phyloP scores from a whole-genome alignment of 2,888 invertebrate genomes.

The Hyalella azteca region DNA sequence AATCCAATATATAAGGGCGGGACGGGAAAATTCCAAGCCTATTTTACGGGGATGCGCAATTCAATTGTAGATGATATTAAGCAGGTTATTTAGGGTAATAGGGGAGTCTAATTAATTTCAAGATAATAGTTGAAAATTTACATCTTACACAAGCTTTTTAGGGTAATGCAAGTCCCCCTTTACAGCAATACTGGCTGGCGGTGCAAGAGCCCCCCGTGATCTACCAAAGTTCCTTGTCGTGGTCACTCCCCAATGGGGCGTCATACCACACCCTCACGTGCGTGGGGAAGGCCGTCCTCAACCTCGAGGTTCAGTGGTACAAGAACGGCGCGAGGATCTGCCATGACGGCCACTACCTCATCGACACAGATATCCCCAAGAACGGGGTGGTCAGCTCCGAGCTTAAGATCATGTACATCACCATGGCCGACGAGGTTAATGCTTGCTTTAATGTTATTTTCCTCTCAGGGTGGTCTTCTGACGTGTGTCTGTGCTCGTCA shows the following conservation, averaged over 20 bases:
- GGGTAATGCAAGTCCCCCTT: too few species aligned
- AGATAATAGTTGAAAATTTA: too few species aligned
- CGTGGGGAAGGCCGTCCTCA: neutral
- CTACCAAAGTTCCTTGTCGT: neutral
- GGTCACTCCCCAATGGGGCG: neutral
- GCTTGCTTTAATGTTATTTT: too few species aligned
- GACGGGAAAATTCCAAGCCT: too few species aligned
- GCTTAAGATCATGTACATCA: neutral
- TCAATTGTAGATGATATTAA: too few species aligned
- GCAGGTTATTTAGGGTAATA: too few species aligned
- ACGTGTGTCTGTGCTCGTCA: too few species aligned
- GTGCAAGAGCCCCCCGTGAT: neutral
- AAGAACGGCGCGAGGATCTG: neutral
- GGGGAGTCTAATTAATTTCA: too few species aligned
- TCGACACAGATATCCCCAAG: neutral
- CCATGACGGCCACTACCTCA: neutral
- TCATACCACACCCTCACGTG: neutral
- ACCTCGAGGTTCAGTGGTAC: constrained; percentile 2
- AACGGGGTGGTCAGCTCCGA: neutral
- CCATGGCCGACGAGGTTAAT: neutral
- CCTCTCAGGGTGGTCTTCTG: too few species aligned
- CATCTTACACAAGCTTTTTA: too few species aligned
- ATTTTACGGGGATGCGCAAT: too few species aligned
- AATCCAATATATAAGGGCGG: too few species aligned
- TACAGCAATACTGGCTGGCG: neutral